These are phyloP conservation scores for Xerus inauris DNA, from an alignment of 2,113 vertebrate genomes.

Conservation along the genomic window DNA sequence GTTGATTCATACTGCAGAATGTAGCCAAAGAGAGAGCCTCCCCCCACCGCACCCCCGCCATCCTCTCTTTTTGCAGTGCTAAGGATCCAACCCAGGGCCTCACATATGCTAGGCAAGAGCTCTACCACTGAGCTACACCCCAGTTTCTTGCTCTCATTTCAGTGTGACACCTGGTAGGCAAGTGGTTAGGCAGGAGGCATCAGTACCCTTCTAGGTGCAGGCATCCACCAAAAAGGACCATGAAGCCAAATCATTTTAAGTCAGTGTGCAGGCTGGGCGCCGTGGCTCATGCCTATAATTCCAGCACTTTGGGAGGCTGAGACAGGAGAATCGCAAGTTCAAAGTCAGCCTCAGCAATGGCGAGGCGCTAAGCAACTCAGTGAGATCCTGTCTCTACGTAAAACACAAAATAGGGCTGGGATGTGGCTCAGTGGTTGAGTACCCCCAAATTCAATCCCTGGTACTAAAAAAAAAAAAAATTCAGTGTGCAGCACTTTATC, in stretches of 20 bases:
- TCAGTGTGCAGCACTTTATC: neutral
- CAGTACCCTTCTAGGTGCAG: neutral
- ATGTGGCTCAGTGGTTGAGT: too few relatives aligned
- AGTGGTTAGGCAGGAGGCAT: neutral
- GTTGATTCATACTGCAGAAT: neutral
- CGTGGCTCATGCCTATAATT: too few relatives aligned
- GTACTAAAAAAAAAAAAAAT: too few relatives aligned
- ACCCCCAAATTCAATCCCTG: too few relatives aligned
- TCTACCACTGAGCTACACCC: neutral
- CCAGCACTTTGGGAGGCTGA: too few relatives aligned
- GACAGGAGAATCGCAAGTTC: too few relatives aligned
- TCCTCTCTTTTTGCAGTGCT: neutral
- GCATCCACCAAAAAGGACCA: neutral
- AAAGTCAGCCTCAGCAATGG: too few relatives aligned
- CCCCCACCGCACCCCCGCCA: rapidly evolving
- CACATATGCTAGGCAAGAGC: neutral
- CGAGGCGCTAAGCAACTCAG: too few relatives aligned
- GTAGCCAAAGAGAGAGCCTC: neutral
- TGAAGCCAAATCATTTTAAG: neutral
- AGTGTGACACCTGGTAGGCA: neutral
- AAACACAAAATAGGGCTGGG: too few relatives aligned
- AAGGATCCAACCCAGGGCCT: neutral
- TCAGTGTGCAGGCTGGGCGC: too few relatives aligned
- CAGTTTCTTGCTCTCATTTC: neutral
- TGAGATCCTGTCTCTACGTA: too few relatives aligned